Conservation (phyloP, 2,113 vertebrate genomes). For the Arvicanthis niloticus region DNA sequence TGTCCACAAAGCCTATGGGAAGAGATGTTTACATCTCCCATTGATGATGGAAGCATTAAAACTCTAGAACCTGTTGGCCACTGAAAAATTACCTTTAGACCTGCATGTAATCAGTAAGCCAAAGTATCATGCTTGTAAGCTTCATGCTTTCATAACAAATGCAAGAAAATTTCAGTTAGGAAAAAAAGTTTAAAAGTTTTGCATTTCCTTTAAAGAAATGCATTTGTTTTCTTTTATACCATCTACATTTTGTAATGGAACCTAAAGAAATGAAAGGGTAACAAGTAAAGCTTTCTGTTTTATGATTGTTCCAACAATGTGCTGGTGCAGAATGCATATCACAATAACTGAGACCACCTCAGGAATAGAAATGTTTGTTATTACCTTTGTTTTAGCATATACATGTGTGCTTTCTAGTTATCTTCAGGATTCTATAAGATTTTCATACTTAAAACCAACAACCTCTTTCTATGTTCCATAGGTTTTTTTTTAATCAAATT, state of each 20-base stretch:
- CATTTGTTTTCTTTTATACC: not conserved
- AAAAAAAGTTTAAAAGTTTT: not conserved
- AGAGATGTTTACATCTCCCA: not conserved
- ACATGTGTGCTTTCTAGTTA: not conserved
- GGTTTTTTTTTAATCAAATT: not conserved
- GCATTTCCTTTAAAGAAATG: not conserved
- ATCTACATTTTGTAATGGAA: not conserved
- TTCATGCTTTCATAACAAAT: not conserved
- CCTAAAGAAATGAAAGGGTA: not conserved
- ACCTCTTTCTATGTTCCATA: not conserved
- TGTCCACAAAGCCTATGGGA: conserved; percentile 4
- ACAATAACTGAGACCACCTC: not conserved
- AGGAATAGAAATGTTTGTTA: not conserved
- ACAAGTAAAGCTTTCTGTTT: not conserved
- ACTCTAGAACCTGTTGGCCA: not conserved
- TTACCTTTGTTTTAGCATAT: not conserved
- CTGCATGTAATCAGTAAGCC: conserved; percentile 49
- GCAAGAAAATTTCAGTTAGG: not conserved
- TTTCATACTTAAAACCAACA: not conserved
- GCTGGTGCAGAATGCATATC: not conserved
- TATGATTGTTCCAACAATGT: not conserved
- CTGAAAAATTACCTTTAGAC: conserved; percentile 15
- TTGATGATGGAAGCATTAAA: conserved; percentile 39
- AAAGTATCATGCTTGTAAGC: not conserved
- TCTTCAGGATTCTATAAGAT: not conserved